Percentiles rank a stretch among this genome's conserved stretches.
phyloP scores from a whole-genome alignment of 2,113 vertebrate genomes.

The Phaethornis superciliosus region DNA sequence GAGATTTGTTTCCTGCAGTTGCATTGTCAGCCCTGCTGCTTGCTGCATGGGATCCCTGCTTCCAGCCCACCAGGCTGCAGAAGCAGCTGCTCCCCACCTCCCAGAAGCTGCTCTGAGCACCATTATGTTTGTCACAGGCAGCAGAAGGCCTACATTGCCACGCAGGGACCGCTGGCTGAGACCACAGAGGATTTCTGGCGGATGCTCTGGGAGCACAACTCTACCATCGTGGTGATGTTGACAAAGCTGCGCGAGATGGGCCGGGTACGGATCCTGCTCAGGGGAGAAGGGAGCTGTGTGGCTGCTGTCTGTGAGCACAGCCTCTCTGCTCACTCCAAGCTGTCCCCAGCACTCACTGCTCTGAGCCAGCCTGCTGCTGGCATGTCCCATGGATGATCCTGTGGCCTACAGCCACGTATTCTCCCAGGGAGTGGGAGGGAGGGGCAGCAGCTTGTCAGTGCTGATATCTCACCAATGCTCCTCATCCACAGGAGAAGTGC shows the following conservation, averaged over 20 bases:
- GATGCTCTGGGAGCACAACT: slow-evolving; percentile 98
- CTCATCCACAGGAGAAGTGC: slow-evolving; percentile 89
- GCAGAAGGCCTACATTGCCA: slow-evolving; percentile 95
- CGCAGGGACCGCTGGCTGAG: slow-evolving; percentile 91
- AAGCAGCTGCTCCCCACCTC: background rate
- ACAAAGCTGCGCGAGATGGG: slow-evolving; percentile 97
- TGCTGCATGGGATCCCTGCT: background rate
- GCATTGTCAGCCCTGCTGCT: background rate
- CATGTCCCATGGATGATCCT: background rate
- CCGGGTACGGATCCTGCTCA: slow-evolving; percentile 77
- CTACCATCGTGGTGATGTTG: slow-evolving; percentile 97
- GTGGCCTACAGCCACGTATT: background rate
- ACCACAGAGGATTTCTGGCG: slow-evolving; percentile 99
- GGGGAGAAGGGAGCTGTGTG: background rate
- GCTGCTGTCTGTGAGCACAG: background rate
- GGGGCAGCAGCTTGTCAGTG: background rate
- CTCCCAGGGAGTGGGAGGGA: background rate
- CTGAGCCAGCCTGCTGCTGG: background rate
- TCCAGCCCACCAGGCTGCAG: background rate
- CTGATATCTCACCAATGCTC: background rate
- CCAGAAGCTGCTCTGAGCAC: background rate
- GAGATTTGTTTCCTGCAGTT: background rate
- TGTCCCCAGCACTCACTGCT: background rate
- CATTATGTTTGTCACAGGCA: slow-evolving; percentile 78
- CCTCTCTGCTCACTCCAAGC: background rate